Evolutionary conservation across 2,797 vertebrate genomes (phyloP).

Genomic region (Chelon labrosus): DNA sequence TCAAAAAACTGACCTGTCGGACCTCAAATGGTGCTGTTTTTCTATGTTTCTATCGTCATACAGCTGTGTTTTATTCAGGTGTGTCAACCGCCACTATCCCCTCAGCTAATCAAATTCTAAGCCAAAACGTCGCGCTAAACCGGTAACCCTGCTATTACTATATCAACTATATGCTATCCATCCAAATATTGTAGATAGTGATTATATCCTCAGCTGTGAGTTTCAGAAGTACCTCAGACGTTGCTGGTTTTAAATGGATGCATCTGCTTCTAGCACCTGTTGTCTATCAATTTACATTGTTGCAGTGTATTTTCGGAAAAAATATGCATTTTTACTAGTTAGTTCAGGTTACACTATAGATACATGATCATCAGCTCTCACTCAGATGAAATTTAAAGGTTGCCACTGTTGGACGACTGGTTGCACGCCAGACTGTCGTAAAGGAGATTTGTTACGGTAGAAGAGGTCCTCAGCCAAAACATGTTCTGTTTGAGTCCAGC

Average conservation of each 20-base stretch:
- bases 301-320: slow-evolving; percentile 70
- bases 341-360: slow-evolving; percentile 71
- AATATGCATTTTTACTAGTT: slow-evolving; percentile 79
- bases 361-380: slow-evolving; percentile 54
- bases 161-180: slow-evolving; percentile 80
- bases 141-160: slow-evolving; percentile 74
- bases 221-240: slow-evolving; percentile 82
- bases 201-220: slow-evolving; percentile 78
- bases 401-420: slow-evolving; percentile 68
- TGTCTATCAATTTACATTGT: slow-evolving; percentile 64
- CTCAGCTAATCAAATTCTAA: slow-evolving; percentile 76
- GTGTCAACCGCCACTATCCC: slow-evolving; percentile 75
- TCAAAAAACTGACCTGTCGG: slow-evolving; percentile 82
- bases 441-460: slow-evolving; percentile 58
- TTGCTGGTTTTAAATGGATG: slow-evolving; percentile 73
- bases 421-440: slow-evolving; percentile 53
- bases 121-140: slow-evolving; percentile 75
- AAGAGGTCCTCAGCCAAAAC: slow-evolving; percentile 74
- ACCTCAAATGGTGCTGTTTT: slow-evolving; percentile 91
- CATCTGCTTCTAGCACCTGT: slow-evolving; percentile 72
- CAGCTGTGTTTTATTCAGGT: slow-evolving; percentile 79
- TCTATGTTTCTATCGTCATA: slow-evolving; percentile 84
- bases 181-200: slow-evolving; percentile 84
- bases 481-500: slow-evolving; percentile 19
- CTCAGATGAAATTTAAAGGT: slow-evolving; percentile 52